phyloP scores from a whole-genome alignment of 2,113 vertebrate species.

The Lanius collurio region DNA sequence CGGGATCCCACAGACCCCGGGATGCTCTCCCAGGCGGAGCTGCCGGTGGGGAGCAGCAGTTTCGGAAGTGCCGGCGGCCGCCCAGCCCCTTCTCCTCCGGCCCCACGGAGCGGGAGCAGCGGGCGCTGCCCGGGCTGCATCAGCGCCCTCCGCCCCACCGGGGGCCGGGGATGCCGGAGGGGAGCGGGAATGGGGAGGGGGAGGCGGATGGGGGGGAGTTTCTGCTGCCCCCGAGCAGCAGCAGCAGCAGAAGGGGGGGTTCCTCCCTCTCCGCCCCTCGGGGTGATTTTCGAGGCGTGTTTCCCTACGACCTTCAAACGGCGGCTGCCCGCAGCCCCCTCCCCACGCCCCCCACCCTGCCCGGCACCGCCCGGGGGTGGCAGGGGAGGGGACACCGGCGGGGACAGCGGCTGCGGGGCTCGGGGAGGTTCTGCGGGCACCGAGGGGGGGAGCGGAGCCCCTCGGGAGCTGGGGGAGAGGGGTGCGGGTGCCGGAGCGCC shows the following conservation, averaged over 20 bases:
- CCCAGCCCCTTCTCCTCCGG: background rate
- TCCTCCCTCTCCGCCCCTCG: background rate
- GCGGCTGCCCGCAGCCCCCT: background rate
- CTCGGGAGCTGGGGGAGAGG: too few relatives aligned
- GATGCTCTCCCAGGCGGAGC: background rate
- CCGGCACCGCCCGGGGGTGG: background rate
- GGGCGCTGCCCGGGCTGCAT: background rate
- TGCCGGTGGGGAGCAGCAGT: background rate
- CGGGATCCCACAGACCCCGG: too few relatives aligned
- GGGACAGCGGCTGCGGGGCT: background rate
- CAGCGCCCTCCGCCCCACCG: background rate
- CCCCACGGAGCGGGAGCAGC: rapidly evolving
- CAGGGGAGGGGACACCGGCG: background rate
- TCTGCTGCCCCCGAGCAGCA: background rate
- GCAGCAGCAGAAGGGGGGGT: too few relatives aligned
- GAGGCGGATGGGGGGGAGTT: background rate
- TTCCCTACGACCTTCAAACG: slow-evolving; percentile 38
- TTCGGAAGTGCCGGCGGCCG: background rate
- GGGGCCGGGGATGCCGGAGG: background rate
- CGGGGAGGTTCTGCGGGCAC: background rate
- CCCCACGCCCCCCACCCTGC: background rate
- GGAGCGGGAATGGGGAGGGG: background rate
- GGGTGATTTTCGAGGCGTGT: background rate
- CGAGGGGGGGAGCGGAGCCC: background rate
- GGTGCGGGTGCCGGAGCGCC: too few relatives aligned